Evolutionary conservation across 2,888 invertebrate species (phyloP), one percentile per base, ranked within the genome.

Genomic region (Scotopteryx bipunctaria): DNA sequence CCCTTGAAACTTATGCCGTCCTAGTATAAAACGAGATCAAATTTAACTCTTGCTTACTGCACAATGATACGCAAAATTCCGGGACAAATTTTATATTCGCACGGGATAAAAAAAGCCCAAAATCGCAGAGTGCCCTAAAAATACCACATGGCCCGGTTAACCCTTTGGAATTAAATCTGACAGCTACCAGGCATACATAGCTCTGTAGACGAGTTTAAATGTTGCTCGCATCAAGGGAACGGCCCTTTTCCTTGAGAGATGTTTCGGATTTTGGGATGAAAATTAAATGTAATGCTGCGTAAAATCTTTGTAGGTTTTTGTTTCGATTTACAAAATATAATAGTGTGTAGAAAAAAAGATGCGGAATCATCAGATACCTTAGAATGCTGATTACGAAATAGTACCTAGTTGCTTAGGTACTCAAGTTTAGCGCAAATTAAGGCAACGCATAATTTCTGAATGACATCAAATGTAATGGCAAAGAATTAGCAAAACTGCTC

Each of bases 131-230:
- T n/a, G 46, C 38, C 44, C 42, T 48, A 32, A 56, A 63, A 64
- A 57, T 47, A 59, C 56, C 55, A 44, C 50, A 47, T 56, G 47
- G 47, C 57, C 53, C 55, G 52, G 59, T 59, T 68, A 66, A 69
- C 66, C 69, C 70, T 68, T 70, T 69, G 61, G 63, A 66, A 69
- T 68, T 55, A 67, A 67, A 71, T 73, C 65, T 64, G 51, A 40
- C 49, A 59, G 55, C 49, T 67, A 78, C 77, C 67, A 78, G 69
- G 74, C 64, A 47, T 51, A 61, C 73, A 80, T 68, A 62, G 48
- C 64, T n/a, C n/a, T 50, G 56, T 49, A 59, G 40, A 61, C 63
- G 62, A 71, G 71, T 71, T 71, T 65, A 63, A 67, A 66, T 59
- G 67, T 69, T 68, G 65, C 69, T 55, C 57, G 58, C 56, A 62